A percentile compares a stretch with the other conserved stretches of the same genome.
phyloP scores from a whole-genome alignment of 2,113 vertebrate genomes.

The Xenopus laevis region DNA sequence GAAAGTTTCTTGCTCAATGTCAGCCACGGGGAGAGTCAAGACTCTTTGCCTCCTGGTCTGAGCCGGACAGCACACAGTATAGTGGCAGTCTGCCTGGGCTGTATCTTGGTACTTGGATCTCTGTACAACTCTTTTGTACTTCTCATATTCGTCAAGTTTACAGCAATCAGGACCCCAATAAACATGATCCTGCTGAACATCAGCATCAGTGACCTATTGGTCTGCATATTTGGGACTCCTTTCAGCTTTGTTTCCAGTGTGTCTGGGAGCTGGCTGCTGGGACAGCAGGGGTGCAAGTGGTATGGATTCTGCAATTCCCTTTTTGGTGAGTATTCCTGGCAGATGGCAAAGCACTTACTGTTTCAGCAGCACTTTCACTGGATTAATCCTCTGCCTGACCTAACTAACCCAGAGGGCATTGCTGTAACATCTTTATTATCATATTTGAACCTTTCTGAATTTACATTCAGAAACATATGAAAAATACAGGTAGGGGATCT shows the following conservation, averaged over 20 bases:
- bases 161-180: conserved; percentile 62
- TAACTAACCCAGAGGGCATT: too few species aligned
- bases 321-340: conserved; percentile 58
- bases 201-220: conserved; percentile 65
- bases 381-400: too few species aligned
- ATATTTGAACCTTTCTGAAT: too few species aligned
- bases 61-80: conserved; percentile 58
- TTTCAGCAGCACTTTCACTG: too few species aligned
- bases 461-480: too few species aligned
- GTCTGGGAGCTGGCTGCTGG: conserved; percentile 61
- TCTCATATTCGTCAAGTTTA: conserved; percentile 39
- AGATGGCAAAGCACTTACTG: too few species aligned
- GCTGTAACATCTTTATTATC: too few species aligned
- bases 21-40: conserved; percentile 9
- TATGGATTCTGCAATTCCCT: conserved; percentile 72
- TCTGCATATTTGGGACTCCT: conserved; percentile 64
- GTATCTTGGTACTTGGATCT: conserved; percentile 60
- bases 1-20: neutral
- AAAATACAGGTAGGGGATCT: too few species aligned
- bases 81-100: conserved; percentile 61
- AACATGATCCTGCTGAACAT: conserved; percentile 69
- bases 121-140: conserved; percentile 59
- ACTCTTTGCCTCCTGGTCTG: conserved; percentile 34
- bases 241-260: conserved; percentile 68
- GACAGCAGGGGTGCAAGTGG: conserved; percentile 62